These are phyloP conservation scores for Cladorhizidae sp. DNA, from an alignment of 37 sponge, comb jelly and placozoan genomes.

Conservation along the genomic window DNA sequence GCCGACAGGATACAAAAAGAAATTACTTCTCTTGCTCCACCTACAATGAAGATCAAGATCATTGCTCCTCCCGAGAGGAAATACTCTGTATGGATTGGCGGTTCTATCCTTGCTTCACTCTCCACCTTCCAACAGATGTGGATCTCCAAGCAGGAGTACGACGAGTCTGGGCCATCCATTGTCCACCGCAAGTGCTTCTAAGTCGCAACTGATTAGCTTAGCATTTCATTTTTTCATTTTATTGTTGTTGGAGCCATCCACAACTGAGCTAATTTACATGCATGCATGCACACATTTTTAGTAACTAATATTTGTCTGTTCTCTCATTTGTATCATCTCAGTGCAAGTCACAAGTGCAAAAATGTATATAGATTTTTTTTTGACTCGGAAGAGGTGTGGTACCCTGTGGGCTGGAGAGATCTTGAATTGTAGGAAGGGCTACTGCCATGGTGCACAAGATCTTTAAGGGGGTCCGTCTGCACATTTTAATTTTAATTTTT, in stretches of 20 bases:
- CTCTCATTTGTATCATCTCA: no score
- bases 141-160: slow-evolving; percentile 99
- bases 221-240: neutral
- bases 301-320: neutral
- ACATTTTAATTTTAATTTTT: no score
- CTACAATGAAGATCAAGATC: slow-evolving; percentile 99
- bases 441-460: no score
- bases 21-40: slow-evolving; percentile 96
- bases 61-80: slow-evolving; percentile 99
- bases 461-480: no score
- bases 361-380: no score
- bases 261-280: neutral
- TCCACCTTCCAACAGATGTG: slow-evolving; percentile 99
- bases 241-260: neutral
- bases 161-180: slow-evolving; percentile 98
- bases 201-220: neutral
- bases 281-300: slow-evolving; percentile 5
- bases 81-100: slow-evolving; percentile 99
- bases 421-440: no score
- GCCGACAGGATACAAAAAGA: slow-evolving; percentile 99
- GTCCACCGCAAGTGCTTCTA: slow-evolving; percentile 99
- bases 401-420: no score
- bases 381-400: no score
- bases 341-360: no score
- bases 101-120: slow-evolving; percentile 99